Percentiles rank a stretch among this genome's conserved stretches.
Conservation (phyloP, 2,113 vertebrate species). For the Willisornis vidua region DNA sequence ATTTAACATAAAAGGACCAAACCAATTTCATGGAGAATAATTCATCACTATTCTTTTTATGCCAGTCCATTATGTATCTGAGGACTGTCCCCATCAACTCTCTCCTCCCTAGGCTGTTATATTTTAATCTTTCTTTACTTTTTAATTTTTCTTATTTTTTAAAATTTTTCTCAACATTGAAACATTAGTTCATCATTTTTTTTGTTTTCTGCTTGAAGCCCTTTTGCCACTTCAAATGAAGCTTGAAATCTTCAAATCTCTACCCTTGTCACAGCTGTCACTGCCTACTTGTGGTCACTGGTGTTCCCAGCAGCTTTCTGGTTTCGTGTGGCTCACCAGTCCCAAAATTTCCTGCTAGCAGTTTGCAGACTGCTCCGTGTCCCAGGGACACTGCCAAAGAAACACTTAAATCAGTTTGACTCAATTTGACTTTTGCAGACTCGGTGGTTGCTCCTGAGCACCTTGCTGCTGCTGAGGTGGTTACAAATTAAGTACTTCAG, state of each 20-base stretch:
- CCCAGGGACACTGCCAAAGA: neutral
- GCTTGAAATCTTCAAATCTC: neutral
- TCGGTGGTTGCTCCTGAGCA: neutral
- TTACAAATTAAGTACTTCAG: neutral
- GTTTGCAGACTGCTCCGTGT: neutral
- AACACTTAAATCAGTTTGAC: neutral
- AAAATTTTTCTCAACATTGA: neutral
- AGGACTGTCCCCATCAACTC: neutral
- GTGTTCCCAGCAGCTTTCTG: neutral
- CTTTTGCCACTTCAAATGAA: neutral
- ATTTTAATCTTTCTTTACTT: neutral
- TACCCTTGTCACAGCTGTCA: neutral
- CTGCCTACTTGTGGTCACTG: neutral
- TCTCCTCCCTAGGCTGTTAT: neutral
- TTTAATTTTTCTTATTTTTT: too few species aligned
- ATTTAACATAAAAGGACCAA: neutral
- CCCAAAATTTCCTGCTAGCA: neutral
- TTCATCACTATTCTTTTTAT: neutral
- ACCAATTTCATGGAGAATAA: neutral
- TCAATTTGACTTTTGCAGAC: neutral
- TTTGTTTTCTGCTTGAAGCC: neutral
- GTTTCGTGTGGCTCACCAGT: rapidly evolving
- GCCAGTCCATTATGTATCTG: neutral
- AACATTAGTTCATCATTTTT: neutral
- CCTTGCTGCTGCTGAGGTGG: neutral